Conservation (phyloP, 2,113 vertebrate genomes). For the Notarius lentiginosus region DNA sequence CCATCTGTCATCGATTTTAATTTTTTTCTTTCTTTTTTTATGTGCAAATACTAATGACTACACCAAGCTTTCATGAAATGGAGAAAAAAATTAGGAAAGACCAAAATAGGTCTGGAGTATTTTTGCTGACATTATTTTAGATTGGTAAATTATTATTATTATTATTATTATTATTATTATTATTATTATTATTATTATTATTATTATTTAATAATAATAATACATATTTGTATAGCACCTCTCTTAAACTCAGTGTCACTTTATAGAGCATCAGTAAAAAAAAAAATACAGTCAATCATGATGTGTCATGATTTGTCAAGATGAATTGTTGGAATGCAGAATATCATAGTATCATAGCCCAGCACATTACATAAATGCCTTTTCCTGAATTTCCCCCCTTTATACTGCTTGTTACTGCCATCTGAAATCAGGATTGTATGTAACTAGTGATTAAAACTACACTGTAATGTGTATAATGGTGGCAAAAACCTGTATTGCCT, state of each 20-base stretch:
- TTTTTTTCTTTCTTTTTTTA: not conserved
- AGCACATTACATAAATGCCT: conserved; percentile 24
- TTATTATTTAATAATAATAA: not conserved
- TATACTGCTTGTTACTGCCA: conserved; percentile 34
- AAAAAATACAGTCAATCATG: not conserved
- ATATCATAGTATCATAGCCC: conserved; percentile 20
- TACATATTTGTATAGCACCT: not conserved
- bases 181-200: not conserved
- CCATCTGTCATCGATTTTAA: not conserved
- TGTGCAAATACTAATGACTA: not conserved
- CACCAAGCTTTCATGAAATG: not conserved
- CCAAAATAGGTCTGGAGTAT: not conserved
- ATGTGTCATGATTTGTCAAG: not conserved
- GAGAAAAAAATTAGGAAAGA: not conserved
- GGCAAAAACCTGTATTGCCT: conserved; percentile 48
- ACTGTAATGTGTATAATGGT: conserved; percentile 52
- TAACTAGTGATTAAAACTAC: conserved; percentile 16
- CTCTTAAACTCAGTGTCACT: not conserved
- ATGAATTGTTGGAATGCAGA: not conserved
- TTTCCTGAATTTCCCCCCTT: not conserved
- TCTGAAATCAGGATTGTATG: conserved; percentile 11
- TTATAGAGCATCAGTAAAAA: not conserved
- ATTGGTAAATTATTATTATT: not conserved
- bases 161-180: not conserved
- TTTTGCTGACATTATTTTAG: not conserved